These are phyloP conservation scores for Habropoda laboriosa DNA, from an alignment of 1,140 invertebrate species.

Conservation along the genomic window DNA sequence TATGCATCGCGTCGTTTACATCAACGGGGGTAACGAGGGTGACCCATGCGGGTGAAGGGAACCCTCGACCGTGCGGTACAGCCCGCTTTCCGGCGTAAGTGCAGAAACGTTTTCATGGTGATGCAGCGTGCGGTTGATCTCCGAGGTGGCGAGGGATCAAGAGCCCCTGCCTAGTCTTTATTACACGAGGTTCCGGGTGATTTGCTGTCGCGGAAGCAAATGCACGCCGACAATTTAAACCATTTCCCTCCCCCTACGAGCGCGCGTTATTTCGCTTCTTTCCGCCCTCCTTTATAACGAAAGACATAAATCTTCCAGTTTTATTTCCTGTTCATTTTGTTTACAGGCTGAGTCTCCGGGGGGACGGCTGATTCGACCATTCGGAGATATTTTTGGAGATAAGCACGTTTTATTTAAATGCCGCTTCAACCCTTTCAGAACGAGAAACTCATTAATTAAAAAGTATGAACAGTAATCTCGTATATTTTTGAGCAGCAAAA, in stretches of 20 bases:
- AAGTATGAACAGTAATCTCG: too few relatives aligned
- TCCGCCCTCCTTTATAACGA: too few relatives aligned
- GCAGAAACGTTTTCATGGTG: conserved; percentile 25
- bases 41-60: background rate
- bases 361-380: too few relatives aligned
- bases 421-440: too few relatives aligned
- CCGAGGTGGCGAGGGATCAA: background rate
- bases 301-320: too few relatives aligned
- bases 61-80: background rate
- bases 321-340: too few relatives aligned
- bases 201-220: background rate
- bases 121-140: conserved; percentile 1
- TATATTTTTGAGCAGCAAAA: too few relatives aligned
- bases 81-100: background rate
- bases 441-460: too few relatives aligned
- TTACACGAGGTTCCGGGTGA: background rate
- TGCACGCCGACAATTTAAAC: background rate
- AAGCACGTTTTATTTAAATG: too few relatives aligned
- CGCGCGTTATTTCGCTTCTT: background rate
- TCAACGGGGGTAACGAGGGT: conserved; percentile 17
- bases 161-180: background rate
- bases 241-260: fast-evolving
- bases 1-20: conserved; percentile 25
- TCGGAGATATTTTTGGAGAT: too few relatives aligned
- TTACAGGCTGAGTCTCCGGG: too few relatives aligned